phyloP scores from a whole-genome alignment of 2,113 vertebrate species.

The Chiloscyllium plagiosum region DNA sequence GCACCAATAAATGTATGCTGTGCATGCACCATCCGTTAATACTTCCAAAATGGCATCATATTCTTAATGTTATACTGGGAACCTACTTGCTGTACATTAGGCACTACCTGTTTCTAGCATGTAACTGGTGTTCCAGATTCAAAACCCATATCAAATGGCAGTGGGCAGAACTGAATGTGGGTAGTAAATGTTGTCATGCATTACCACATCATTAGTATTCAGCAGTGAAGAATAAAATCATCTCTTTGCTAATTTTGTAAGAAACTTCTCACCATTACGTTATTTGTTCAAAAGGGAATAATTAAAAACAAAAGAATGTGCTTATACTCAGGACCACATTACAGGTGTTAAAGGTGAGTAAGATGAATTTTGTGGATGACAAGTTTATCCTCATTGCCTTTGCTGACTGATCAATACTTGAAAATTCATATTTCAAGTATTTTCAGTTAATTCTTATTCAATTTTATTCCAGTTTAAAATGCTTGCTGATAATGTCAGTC shows the following conservation, averaged over 20 bases:
- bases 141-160: neutral
- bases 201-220: neutral
- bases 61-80: neutral
- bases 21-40: neutral
- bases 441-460: neutral
- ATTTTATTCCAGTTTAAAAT: neutral
- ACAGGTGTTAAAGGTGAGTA: too few relatives aligned
- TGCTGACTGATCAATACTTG: neutral
- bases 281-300: neutral
- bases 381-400: neutral
- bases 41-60: neutral
- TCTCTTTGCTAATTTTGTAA: neutral
- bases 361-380: neutral
- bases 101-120: neutral
- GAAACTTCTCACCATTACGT: neutral
- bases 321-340: too few relatives aligned
- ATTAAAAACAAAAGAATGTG: neutral
- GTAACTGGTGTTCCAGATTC: neutral
- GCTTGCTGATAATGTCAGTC: neutral
- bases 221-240: neutral
- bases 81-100: neutral
- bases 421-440: neutral
- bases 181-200: neutral
- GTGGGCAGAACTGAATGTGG: neutral
- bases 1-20: neutral